These are phyloP conservation scores for Nomada fucata DNA, from an alignment of 2,888 invertebrate genomes.

Conservation along the genomic window DNA sequence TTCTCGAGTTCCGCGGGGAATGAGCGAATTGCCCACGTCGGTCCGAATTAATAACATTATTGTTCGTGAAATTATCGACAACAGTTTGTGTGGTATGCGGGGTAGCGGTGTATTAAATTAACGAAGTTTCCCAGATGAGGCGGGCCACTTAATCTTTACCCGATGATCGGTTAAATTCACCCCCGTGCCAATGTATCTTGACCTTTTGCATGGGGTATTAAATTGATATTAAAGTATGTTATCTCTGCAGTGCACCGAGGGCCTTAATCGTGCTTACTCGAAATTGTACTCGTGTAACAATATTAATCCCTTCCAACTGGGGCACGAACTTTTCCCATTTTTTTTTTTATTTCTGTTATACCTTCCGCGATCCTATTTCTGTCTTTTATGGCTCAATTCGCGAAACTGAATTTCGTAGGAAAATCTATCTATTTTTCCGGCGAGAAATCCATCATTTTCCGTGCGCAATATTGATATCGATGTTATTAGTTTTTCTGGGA, in stretches of 20 bases:
- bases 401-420: too few species aligned
- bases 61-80: conserved; percentile 7
- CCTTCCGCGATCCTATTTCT: neutral
- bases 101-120: conserved; percentile 7
- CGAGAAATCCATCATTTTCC: too few species aligned
- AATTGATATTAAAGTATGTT: neutral
- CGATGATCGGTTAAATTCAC: conserved; percentile 11
- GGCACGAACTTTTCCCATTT: neutral
- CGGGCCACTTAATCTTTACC: conserved; percentile 26
- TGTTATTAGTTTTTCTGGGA: too few species aligned
- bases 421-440: too few species aligned
- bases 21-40: neutral
- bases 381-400: too few species aligned
- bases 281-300: conserved; percentile 17
- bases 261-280: conserved; percentile 34
- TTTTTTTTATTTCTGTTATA: neutral
- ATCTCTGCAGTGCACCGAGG: neutral
- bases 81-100: neutral
- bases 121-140: conserved; percentile 2
- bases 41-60: conserved; percentile 3
- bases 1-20: neutral
- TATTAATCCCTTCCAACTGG: conserved; percentile 4
- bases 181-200: neutral
- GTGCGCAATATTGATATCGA: too few species aligned
- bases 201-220: conserved; percentile 15